These are phyloP conservation scores for Xiphorhynchus elegans DNA, from an alignment of 2,113 vertebrate genomes.

Conservation along the genomic window DNA sequence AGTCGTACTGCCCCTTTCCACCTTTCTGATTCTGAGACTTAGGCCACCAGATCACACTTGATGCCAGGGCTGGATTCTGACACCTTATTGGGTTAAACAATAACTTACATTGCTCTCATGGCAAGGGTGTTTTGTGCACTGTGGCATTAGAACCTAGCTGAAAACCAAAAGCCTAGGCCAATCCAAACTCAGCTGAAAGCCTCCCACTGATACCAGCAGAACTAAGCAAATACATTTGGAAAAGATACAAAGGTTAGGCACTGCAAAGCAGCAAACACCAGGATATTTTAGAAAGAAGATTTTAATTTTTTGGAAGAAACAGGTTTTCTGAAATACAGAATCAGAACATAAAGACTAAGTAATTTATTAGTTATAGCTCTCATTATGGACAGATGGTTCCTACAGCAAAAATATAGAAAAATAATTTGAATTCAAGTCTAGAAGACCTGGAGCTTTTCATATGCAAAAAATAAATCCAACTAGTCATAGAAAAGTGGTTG, in stretches of 20 bases:
- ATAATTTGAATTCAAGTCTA: conserved; percentile 53
- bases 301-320: conserved; percentile 65
- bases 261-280: conserved; percentile 45
- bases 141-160: neutral
- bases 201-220: neutral
- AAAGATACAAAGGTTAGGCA: neutral
- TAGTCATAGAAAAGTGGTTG: conserved; percentile 59
- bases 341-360: conserved; percentile 37
- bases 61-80: neutral
- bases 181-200: neutral
- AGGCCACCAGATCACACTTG: neutral
- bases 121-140: neutral
- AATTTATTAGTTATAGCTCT: conserved; percentile 33
- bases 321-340: conserved; percentile 53
- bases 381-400: conserved; percentile 29
- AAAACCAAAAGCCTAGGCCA: neutral
- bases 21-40: neutral
- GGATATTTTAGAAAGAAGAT: conserved; percentile 53
- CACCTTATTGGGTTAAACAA: neutral
- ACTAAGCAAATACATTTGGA: neutral
- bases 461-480: conserved; percentile 61
- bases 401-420: conserved; percentile 66
- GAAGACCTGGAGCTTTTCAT: conserved; percentile 47
- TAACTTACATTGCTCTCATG: neutral
- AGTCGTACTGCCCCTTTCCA: neutral